Evolutionary conservation across 2,888 invertebrate species (phyloP).

Genomic region (Ligdia adustata): DNA sequence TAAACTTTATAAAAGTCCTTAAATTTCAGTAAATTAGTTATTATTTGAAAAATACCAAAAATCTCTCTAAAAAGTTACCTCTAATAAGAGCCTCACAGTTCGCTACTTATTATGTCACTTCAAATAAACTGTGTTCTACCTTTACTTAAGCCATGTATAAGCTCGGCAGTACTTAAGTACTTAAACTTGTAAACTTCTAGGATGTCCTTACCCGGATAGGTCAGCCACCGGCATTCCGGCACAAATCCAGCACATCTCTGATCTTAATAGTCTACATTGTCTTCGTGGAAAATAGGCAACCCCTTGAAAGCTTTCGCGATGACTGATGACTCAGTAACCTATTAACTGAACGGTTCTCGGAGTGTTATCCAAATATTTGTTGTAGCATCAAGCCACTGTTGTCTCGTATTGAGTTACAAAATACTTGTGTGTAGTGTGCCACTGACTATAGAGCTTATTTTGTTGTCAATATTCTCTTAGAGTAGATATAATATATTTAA

Average conservation of each 20-base stretch:
- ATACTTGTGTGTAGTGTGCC: slow-evolving; percentile 7
- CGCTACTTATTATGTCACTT: too few species aligned
- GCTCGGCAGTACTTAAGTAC: too few species aligned
- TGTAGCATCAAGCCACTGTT: slow-evolving; percentile 33
- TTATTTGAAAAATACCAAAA: too few species aligned
- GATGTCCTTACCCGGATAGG: neutral
- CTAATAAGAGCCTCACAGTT: too few species aligned
- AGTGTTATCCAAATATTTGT: slow-evolving; percentile 49
- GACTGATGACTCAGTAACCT: slow-evolving; percentile 61
- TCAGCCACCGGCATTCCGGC: neutral
- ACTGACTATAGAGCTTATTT: neutral
- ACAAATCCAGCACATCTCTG: slow-evolving; percentile 14
- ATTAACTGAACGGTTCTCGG: slow-evolving; percentile 41
- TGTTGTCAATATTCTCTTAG: too few species aligned
- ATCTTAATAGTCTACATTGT: slow-evolving; percentile 17
- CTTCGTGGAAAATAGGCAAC: slow-evolving; percentile 25
- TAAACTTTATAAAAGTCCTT: too few species aligned
- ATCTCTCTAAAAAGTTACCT: too few species aligned
- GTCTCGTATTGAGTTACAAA: slow-evolving; percentile 31
- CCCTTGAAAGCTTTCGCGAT: slow-evolving; percentile 59
- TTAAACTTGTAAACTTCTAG: too few species aligned
- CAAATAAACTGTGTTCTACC: too few species aligned
- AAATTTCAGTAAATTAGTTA: too few species aligned
- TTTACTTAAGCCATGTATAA: too few species aligned
- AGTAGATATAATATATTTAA: too few species aligned